Conservation (phyloP, 1,140 invertebrate species). For the Saccostrea echinata region DNA sequence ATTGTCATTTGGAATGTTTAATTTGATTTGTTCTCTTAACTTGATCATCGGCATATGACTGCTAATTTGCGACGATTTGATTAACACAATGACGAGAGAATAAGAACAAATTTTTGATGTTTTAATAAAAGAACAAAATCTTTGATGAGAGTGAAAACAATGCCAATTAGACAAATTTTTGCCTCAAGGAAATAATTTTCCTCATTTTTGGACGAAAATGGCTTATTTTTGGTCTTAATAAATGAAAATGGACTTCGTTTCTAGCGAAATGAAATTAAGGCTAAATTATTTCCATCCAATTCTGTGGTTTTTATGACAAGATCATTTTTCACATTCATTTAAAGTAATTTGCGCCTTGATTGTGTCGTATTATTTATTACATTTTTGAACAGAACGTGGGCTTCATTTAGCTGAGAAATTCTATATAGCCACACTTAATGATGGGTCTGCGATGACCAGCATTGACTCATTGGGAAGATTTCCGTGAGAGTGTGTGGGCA, state of each 20-base stretch:
- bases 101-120: slow-evolving; percentile 30
- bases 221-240: slow-evolving; percentile 17
- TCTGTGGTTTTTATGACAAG: slow-evolving; percentile 29
- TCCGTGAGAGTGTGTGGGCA: too few relatives aligned
- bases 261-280: slow-evolving; percentile 42
- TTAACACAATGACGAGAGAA: slow-evolving; percentile 20
- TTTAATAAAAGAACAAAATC: slow-evolving; percentile 30
- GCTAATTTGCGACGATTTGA: slow-evolving; percentile 31
- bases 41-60: slow-evolving; percentile 7
- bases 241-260: slow-evolving; percentile 15
- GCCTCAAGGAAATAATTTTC: slow-evolving; percentile 25
- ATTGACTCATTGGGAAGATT: not conserved
- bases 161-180: slow-evolving; percentile 3
- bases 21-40: slow-evolving; percentile 15
- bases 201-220: slow-evolving; percentile 24
- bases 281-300: slow-evolving; percentile 13
- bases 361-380: not conserved
- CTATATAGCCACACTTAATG: not conserved
- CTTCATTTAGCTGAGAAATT: not conserved
- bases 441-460: not conserved
- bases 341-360: slow-evolving; percentile 37
- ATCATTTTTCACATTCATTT: slow-evolving; percentile 48
- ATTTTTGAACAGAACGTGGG: not conserved
- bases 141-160: slow-evolving; percentile 8
- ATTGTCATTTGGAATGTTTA: slow-evolving; percentile 1